These are phyloP conservation scores for Andrena bucephala DNA, from an alignment of 2,888 invertebrate genomes.

Conservation along the genomic window DNA sequence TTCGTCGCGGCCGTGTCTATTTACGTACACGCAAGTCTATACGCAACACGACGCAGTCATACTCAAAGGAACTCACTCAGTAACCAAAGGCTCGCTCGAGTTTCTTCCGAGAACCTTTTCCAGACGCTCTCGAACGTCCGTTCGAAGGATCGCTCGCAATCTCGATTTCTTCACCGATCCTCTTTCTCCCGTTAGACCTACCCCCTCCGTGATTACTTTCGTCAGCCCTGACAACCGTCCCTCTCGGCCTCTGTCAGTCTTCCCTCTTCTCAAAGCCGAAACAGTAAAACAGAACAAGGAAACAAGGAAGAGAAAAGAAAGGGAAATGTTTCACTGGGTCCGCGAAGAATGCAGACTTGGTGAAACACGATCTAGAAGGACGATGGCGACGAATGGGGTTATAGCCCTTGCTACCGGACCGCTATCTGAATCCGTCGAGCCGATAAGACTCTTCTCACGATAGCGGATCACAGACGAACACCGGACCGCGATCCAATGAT, in stretches of 20 bases:
- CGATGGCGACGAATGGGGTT: slow-evolving; percentile 72
- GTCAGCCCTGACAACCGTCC: not conserved
- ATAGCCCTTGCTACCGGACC: slow-evolving; percentile 75
- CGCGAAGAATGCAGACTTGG: slow-evolving; percentile 73
- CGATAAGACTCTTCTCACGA: slow-evolving; percentile 78
- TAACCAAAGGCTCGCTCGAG: slow-evolving; percentile 55
- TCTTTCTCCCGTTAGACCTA: not conserved
- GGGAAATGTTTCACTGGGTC: slow-evolving; percentile 34
- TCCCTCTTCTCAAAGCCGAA: not conserved
- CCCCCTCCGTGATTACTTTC: not conserved
- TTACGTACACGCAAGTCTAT: not conserved
- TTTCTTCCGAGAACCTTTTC: slow-evolving; percentile 72
- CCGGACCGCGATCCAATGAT: slow-evolving; percentile 19
- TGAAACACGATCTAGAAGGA: slow-evolving; percentile 78
- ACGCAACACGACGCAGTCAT: slow-evolving; percentile 21
- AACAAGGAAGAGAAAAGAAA: slow-evolving; percentile 6
- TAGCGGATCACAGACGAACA: slow-evolving; percentile 7
- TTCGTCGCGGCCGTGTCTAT: not conserved
- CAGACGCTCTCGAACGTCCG: slow-evolving; percentile 41
- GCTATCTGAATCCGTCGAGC: slow-evolving; percentile 71
- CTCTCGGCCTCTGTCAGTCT: not conserved
- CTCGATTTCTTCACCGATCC: slow-evolving; percentile 25
- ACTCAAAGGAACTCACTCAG: slow-evolving; percentile 51
- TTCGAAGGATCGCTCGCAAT: slow-evolving; percentile 20
- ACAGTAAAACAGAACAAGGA: not conserved